These are phyloP conservation scores for Leptinotarsa texana DNA, from an alignment of 1,140 invertebrate species.

Conservation along the genomic window DNA sequence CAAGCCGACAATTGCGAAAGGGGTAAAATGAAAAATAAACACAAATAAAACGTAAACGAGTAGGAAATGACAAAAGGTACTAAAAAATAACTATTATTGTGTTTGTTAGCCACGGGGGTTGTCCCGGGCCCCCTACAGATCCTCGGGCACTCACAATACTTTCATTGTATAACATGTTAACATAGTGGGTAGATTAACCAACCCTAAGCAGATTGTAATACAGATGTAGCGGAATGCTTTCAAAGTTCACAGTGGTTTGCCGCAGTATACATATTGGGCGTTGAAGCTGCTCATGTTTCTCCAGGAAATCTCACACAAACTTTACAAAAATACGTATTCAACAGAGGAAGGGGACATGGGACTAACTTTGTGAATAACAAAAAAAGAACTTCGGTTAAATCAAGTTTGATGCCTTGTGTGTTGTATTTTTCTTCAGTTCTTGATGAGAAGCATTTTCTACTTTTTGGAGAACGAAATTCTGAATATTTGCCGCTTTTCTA, in stretches of 20 bases:
- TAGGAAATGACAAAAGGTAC: constrained; percentile 30
- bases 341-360: constrained; percentile 16
- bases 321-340: not conserved
- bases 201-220: constrained; percentile 37
- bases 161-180: constrained; percentile 30
- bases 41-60: constrained; percentile 30
- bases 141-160: constrained; percentile 31
- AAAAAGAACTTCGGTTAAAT: constrained; percentile 2
- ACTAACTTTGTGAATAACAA: not conserved
- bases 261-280: constrained; percentile 28
- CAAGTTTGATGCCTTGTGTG: not conserved
- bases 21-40: constrained; percentile 28
- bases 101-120: constrained; percentile 31
- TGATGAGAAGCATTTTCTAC: no score
- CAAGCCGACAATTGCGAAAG: not conserved
- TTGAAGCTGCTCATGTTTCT: constrained; percentile 28
- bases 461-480: no score
- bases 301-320: constrained; percentile 29
- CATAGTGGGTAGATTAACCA: constrained; percentile 29
- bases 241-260: constrained; percentile 29
- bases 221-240: constrained; percentile 37
- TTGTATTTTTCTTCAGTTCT: no score
- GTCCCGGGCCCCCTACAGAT: constrained; percentile 31
- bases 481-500: no score
- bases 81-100: constrained; percentile 38